These are phyloP conservation scores for Meiosimyza decipiens DNA, from an alignment of 2,888 invertebrate species.

Conservation along the genomic window DNA sequence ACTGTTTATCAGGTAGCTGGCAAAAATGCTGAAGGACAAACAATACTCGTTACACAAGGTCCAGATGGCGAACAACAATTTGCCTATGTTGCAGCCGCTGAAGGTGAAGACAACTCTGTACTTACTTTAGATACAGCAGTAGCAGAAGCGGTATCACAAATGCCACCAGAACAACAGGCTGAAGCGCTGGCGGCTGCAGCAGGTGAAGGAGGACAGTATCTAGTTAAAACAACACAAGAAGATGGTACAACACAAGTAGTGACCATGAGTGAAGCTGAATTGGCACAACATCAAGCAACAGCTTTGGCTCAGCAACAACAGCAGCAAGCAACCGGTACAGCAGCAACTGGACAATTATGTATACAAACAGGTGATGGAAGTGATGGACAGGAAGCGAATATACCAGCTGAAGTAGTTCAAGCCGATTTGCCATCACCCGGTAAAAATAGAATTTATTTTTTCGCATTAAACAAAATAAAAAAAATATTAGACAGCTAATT, in stretches of 20 bases:
- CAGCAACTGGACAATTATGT: slow-evolving; percentile 49
- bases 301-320: slow-evolving; percentile 49
- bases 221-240: slow-evolving; percentile 58
- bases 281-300: slow-evolving; percentile 60
- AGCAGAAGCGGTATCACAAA: slow-evolving; percentile 65
- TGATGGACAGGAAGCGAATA: slow-evolving; percentile 76
- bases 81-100: slow-evolving; percentile 74
- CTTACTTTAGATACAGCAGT: slow-evolving; percentile 66
- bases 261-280: slow-evolving; percentile 60
- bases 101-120: slow-evolving; percentile 70
- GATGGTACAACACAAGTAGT: slow-evolving; percentile 54
- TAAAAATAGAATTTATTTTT: slow-evolving; percentile 59
- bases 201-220: slow-evolving; percentile 54
- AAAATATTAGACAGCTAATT: background rate
- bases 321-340: slow-evolving; percentile 41
- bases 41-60: slow-evolving; percentile 78
- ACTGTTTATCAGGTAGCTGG: slow-evolving; percentile 75
- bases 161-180: slow-evolving; percentile 56
- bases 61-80: slow-evolving; percentile 81
- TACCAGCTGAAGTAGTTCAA: slow-evolving; percentile 87
- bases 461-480: background rate
- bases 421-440: slow-evolving; percentile 87
- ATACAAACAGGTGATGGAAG: slow-evolving; percentile 57
- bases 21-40: slow-evolving; percentile 84
- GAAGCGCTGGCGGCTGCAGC: slow-evolving; percentile 54